These are phyloP conservation scores for Ailurus styani DNA, from an alignment of 2,113 vertebrate genomes.

Conservation along the genomic window DNA sequence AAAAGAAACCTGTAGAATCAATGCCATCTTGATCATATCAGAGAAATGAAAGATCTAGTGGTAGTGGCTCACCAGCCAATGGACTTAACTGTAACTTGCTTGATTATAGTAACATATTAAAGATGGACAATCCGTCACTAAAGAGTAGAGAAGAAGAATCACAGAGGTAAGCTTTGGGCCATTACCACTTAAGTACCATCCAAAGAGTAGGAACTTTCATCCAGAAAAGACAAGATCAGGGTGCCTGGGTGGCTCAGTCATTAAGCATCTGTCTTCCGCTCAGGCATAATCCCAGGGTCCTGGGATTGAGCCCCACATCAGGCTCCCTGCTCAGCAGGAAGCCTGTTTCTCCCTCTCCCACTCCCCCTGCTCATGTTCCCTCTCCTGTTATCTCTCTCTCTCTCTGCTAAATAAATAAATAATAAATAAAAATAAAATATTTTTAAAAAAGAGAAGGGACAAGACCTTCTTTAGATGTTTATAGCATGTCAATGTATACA, in stretches of 20 bases:
- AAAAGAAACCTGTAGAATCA: background rate
- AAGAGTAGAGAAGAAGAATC: background rate
- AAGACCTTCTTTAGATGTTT: background rate
- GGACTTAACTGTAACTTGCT: background rate
- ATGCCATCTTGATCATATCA: background rate
- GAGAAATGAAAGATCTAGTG: background rate
- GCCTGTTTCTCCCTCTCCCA: too few species aligned
- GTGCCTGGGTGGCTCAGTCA: too few species aligned
- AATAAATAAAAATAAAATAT: too few species aligned
- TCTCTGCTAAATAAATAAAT: too few species aligned
- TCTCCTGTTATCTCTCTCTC: too few species aligned
- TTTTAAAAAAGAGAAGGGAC: background rate
- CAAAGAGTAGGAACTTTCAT: background rate
- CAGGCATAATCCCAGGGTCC: too few species aligned
- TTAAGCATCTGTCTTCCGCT: too few species aligned
- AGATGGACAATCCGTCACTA: background rate
- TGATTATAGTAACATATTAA: background rate
- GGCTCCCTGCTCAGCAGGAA: too few species aligned
- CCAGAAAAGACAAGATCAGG: background rate
- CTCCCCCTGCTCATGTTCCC: too few species aligned
- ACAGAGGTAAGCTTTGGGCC: background rate
- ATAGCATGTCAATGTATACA: background rate
- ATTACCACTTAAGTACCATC: background rate
- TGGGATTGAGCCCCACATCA: too few species aligned
- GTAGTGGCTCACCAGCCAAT: background rate